A percentile compares a stretch with the other conserved stretches of the same genome.
Conservation (phyloP, 2,797 vertebrate species). For the Mycteria americana region DNA sequence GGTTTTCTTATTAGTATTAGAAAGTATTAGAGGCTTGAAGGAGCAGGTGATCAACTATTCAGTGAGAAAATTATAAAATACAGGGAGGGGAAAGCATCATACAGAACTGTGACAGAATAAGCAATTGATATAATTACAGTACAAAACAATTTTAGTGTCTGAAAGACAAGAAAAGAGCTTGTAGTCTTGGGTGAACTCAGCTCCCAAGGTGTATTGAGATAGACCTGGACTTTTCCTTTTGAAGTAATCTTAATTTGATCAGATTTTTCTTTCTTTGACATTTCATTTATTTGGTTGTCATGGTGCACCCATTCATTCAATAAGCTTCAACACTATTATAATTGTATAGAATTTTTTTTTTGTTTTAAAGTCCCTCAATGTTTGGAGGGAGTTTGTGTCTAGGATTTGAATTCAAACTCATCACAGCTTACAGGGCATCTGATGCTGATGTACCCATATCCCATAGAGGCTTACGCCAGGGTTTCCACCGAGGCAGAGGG, state of each 20-base stretch:
- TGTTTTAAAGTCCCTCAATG: not conserved
- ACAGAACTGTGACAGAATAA: not conserved
- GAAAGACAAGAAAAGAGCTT: not conserved
- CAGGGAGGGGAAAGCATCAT: not conserved
- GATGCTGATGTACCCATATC: not conserved
- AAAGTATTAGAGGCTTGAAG: not conserved
- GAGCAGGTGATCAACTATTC: not conserved
- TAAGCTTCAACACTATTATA: not conserved
- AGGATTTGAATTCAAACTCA: not conserved
- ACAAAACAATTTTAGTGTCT: not conserved
- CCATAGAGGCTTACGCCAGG: not conserved
- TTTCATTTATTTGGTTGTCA: not conserved
- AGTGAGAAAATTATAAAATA: not conserved
- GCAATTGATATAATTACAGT: not conserved
- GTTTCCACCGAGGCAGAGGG: accelerated
- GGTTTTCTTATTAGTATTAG: not conserved
- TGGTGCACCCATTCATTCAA: not conserved
- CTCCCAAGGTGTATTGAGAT: not conserved
- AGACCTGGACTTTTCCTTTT: not conserved
- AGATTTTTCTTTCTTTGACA: not conserved
- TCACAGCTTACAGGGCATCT: not conserved
- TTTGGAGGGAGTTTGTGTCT: not conserved
- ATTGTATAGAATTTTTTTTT: accelerated
- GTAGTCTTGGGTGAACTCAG: not conserved
- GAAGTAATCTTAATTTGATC: not conserved